phyloP scores from a whole-genome alignment of 2,113 vertebrate species.

The Phrynocephalus versicolor region DNA sequence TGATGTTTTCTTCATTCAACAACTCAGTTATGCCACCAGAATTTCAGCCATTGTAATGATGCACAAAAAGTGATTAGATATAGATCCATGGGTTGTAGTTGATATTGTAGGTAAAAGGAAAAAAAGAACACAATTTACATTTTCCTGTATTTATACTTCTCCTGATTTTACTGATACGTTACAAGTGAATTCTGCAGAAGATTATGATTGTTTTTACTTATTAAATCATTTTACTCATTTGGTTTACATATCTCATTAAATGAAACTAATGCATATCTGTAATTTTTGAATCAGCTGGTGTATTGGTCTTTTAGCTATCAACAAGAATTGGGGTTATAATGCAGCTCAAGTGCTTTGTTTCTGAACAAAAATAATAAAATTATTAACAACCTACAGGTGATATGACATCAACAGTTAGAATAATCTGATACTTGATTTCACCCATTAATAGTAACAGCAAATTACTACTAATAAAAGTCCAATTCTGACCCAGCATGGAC shows the following conservation, averaged over 20 bases:
- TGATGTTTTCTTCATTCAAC: no score
- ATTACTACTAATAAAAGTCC: neutral
- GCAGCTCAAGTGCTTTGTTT: neutral
- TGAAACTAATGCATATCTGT: neutral
- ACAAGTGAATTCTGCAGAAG: no score
- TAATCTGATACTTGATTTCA: neutral
- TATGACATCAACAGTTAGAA: neutral
- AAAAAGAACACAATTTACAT: constrained; percentile 43
- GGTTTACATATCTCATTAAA: neutral
- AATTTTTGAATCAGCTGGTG: neutral
- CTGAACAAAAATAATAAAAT: neutral
- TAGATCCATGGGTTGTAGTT: constrained; percentile 43
- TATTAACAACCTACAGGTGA: neutral
- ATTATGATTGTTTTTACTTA: constrained; percentile 35
- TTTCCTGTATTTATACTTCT: constrained; percentile 28
- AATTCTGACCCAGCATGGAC: neutral
- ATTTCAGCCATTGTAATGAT: constrained; percentile 54
- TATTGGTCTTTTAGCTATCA: constrained; percentile 34
- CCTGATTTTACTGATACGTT: constrained; percentile 41
- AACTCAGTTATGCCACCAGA: constrained; percentile 24
- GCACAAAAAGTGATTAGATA: constrained; percentile 42
- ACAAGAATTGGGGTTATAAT: neutral
- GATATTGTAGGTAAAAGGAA: constrained; percentile 21
- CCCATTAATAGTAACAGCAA: neutral
- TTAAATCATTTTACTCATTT: constrained; percentile 13